Conservation (phyloP, 2,888 invertebrate genomes). For the Selenia dentaria region DNA sequence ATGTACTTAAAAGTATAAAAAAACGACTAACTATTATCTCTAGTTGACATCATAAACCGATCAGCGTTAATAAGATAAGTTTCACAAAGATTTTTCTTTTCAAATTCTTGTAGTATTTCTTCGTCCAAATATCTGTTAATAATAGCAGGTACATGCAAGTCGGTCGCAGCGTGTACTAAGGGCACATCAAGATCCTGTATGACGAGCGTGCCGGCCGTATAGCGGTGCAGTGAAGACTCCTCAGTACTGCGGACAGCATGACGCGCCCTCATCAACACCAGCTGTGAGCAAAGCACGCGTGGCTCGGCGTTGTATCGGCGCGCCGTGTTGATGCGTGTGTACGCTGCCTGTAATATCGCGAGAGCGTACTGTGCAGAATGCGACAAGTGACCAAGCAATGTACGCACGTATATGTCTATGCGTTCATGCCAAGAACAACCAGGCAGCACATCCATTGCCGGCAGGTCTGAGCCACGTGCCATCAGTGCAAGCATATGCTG, state of each 20-base stretch:
- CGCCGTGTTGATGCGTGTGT: conserved; percentile 38
- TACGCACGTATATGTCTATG: conserved; percentile 36
- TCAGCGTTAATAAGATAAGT: no score
- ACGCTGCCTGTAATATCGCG: conserved; percentile 45
- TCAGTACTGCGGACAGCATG: neutral
- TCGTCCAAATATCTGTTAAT: conserved; percentile 51
- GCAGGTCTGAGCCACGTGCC: conserved; percentile 13
- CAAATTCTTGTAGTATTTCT: conserved; percentile 41
- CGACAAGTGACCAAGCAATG: conserved; percentile 40
- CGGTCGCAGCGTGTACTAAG: conserved; percentile 10
- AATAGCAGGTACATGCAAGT: conserved; percentile 41
- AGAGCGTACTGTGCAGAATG: conserved; percentile 53
- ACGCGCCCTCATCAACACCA: conserved; percentile 43
- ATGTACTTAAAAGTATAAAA: no score
- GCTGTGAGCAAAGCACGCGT: conserved; percentile 40
- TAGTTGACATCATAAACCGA: no score
- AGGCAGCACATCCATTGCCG: conserved; percentile 17
- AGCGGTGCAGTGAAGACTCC: conserved; percentile 14
- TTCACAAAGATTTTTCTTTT: conserved; percentile 51
- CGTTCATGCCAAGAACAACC: conserved; percentile 32
- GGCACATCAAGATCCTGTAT: conserved; percentile 40
- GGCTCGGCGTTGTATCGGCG: conserved; percentile 30
- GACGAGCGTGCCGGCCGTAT: conserved; percentile 11
- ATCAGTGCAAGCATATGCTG: conserved; percentile 40
- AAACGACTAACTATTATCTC: no score